A percentile compares a stretch with the other conserved stretches of the same genome.
phyloP scores from a whole-genome alignment of 2,888 invertebrate species.

The Cryptophagus acutangulus region DNA sequence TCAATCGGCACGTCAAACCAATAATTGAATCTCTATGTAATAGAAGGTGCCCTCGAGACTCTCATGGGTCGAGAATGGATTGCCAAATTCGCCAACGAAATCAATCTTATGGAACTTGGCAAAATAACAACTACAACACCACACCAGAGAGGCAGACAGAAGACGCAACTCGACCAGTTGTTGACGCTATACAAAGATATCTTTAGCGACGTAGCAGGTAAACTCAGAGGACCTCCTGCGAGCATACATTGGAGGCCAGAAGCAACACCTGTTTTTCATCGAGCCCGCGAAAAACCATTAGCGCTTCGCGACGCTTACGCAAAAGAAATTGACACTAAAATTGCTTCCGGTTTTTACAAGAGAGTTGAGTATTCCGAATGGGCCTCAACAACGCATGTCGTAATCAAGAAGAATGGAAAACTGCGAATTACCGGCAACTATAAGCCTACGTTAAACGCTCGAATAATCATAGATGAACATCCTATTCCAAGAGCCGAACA shows the following conservation, averaged over 20 bases:
- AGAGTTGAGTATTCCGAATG: conserved; percentile 23
- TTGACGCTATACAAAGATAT: conserved; percentile 17
- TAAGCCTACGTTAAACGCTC: conserved; percentile 18
- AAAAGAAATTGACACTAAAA: conserved; percentile 20
- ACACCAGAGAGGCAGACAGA: conserved; percentile 1
- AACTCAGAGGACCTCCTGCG: conserved; percentile 22
- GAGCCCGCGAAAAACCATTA: conserved; percentile 11
- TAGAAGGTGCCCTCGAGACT: conserved; percentile 9
- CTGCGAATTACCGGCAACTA: conserved; percentile 23
- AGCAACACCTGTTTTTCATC: conserved; percentile 25
- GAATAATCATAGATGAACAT: conserved; percentile 14
- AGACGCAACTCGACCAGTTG: conserved; percentile 7
- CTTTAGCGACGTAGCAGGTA: conserved; percentile 24
- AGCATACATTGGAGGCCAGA: conserved; percentile 25
- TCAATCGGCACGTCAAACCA: conserved; percentile 5
- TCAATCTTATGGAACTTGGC: conserved; percentile 5
- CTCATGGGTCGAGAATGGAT: conserved; percentile 14
- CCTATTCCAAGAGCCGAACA: conserved; percentile 15
- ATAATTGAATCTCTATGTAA: conserved; percentile 10
- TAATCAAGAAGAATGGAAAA: conserved; percentile 18
- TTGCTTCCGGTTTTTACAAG: conserved; percentile 24
- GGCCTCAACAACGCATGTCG: conserved; percentile 22
- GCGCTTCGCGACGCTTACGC: conserved; percentile 19
- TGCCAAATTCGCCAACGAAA: conserved; percentile 6
- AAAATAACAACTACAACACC: conserved; percentile 6